These are phyloP conservation scores for Puma concolor DNA, from an alignment of 2,113 vertebrate genomes.

Conservation along the genomic window DNA sequence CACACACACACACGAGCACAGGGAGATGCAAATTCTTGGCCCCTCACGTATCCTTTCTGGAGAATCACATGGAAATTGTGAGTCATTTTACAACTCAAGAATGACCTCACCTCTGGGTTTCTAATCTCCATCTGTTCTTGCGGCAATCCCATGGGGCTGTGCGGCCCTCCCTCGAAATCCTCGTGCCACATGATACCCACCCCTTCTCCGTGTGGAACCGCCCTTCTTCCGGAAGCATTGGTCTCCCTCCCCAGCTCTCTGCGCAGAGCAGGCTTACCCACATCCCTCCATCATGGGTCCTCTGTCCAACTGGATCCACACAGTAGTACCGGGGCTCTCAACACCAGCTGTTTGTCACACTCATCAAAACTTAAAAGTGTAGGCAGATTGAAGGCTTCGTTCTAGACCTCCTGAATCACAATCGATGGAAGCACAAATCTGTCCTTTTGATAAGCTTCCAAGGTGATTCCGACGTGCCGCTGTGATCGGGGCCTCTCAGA, in stretches of 20 bases:
- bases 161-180: neutral
- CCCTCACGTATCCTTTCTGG: neutral
- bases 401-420: neutral
- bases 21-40: neutral
- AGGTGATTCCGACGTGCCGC: neutral
- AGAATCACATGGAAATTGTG: neutral
- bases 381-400: neutral
- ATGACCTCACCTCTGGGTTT: neutral
- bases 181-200: fast-evolving
- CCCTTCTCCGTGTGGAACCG: neutral
- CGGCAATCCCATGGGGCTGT: neutral
- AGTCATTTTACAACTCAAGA: neutral
- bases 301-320: neutral
- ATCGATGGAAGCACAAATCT: neutral
- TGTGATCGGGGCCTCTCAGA: neutral
- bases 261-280: neutral
- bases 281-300: neutral
- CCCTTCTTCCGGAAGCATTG: neutral
- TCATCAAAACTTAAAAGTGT: neutral
- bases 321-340: neutral
- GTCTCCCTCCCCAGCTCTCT: neutral
- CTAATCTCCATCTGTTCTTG: neutral
- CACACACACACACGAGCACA: neutral
- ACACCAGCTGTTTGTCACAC: neutral
- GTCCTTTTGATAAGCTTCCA: neutral